Evolutionary conservation across 2,113 vertebrate genomes (phyloP).

Genomic region (Seriola aureovittata): DNA sequence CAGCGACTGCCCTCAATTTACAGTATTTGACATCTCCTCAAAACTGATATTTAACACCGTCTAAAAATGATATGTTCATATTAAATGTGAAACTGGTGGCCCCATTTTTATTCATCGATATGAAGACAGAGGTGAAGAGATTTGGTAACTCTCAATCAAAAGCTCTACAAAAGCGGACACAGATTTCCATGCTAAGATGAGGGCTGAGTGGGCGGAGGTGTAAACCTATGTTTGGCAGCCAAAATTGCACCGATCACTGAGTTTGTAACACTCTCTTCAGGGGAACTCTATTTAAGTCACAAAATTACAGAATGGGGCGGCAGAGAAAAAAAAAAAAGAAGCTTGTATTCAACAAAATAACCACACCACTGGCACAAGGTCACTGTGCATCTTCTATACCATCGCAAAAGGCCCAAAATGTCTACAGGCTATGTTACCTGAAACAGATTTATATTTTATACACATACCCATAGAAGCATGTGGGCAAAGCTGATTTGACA

Average conservation of each 20-base stretch:
- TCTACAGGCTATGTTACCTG: neutral
- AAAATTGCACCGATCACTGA: slow-evolving; percentile 38
- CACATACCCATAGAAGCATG: neutral
- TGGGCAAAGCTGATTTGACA: neutral
- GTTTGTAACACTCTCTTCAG: slow-evolving; percentile 26
- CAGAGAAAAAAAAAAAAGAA: neutral
- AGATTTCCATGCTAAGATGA: neutral
- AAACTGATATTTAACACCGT: neutral
- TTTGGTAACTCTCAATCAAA: neutral
- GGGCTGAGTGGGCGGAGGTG: slow-evolving; percentile 33
- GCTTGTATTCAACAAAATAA: slow-evolving; percentile 2
- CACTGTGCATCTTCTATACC: neutral
- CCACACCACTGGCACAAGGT: neutral
- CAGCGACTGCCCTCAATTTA: neutral
- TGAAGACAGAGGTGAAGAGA: slow-evolving; percentile 20
- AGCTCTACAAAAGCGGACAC: too few relatives aligned
- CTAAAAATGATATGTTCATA: neutral
- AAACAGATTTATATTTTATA: neutral
- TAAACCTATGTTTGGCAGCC: slow-evolving; percentile 20
- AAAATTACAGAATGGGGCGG: slow-evolving; percentile 4
- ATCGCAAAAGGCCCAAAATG: neutral
- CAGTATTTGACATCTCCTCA: slow-evolving; percentile 2
- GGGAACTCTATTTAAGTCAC: slow-evolving; percentile 37
- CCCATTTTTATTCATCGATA: neutral
- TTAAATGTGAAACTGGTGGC: slow-evolving; percentile 2